Percentiles rank a stretch among this genome's conserved stretches.
These are phyloP conservation scores for Sardina pilchardus DNA, from an alignment of 2,113 vertebrate genomes.

Conservation along the genomic window DNA sequence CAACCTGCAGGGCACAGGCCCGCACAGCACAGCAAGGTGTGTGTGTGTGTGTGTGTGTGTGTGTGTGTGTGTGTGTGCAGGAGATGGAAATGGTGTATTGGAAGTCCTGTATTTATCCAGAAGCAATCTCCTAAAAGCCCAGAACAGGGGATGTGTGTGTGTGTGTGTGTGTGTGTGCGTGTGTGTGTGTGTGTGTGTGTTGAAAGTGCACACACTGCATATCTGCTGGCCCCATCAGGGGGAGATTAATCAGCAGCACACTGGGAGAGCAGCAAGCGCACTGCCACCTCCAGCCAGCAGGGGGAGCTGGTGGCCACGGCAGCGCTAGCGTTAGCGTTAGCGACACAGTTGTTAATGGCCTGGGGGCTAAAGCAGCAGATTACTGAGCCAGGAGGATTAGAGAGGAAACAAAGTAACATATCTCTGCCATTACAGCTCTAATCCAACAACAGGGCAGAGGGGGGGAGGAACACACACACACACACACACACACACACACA, in stretches of 20 bases:
- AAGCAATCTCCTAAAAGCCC: slow-evolving; percentile 44
- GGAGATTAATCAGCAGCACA: slow-evolving; percentile 61
- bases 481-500: too few relatives aligned
- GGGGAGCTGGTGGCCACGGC: too few relatives aligned
- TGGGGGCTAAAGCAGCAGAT: slow-evolving; percentile 46
- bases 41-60: background rate
- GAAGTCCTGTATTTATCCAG: slow-evolving; percentile 41
- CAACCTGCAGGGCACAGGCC: too few relatives aligned
- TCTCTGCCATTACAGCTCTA: slow-evolving; percentile 65
- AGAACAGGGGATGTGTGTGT: background rate
- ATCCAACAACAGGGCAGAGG: slow-evolving; percentile 65
- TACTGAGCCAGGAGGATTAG: slow-evolving; percentile 62
- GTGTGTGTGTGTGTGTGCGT: slow-evolving; percentile 1
- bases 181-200: background rate
- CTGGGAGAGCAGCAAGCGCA: slow-evolving; percentile 40
- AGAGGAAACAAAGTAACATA: slow-evolving; percentile 54
- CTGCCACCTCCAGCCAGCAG: too few relatives aligned
- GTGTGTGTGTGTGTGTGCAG: background rate
- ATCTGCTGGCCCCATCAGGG: slow-evolving; percentile 37
- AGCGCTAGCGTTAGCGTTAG: too few relatives aligned
- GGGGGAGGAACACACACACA: background rate
- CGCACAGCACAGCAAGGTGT: too few relatives aligned
- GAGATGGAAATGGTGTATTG: background rate
- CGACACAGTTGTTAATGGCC: background rate
- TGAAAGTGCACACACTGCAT: slow-evolving; percentile 53